Percentiles rank a stretch among this genome's conserved stretches.
Conservation (phyloP, 2,113 vertebrate species). For the Taxidea taxus region DNA sequence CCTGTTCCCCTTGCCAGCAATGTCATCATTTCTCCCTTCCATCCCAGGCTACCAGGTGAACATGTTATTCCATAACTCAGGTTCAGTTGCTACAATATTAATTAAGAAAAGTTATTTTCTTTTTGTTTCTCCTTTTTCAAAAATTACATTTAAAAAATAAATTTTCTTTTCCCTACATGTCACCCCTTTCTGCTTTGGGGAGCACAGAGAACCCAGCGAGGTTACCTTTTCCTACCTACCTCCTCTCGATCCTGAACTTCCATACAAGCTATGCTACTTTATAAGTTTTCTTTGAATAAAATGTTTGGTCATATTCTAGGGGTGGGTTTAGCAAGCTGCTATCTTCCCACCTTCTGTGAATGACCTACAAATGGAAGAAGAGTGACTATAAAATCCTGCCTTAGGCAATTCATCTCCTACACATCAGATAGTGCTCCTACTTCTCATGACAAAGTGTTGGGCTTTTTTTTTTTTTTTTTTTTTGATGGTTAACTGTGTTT, state of each 20-base stretch:
- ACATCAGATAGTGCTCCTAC: neutral
- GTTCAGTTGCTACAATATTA: neutral
- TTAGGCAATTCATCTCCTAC: constrained; percentile 6
- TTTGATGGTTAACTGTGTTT: neutral
- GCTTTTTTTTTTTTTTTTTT: neutral
- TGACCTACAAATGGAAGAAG: neutral
- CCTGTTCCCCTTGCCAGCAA: neutral
- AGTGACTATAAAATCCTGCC: neutral
- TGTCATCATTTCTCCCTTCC: neutral
- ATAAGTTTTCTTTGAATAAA: constrained; percentile 32
- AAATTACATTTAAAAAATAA: constrained; percentile 24
- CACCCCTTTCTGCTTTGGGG: neutral
- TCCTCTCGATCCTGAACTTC: neutral
- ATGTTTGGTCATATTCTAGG: neutral
- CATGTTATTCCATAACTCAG: neutral
- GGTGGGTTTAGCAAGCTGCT: neutral
- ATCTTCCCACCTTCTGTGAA: neutral
- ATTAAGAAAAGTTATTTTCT: neutral
- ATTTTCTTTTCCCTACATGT: neutral
- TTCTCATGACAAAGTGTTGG: neutral
- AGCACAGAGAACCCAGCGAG: neutral
- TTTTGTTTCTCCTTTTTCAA: neutral
- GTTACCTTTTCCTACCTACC: neutral
- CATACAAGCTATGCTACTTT: neutral
- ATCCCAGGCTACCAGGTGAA: neutral